phyloP scores from a whole-genome alignment of 2,797 vertebrate species.

The Sarcophilus harrisii region DNA sequence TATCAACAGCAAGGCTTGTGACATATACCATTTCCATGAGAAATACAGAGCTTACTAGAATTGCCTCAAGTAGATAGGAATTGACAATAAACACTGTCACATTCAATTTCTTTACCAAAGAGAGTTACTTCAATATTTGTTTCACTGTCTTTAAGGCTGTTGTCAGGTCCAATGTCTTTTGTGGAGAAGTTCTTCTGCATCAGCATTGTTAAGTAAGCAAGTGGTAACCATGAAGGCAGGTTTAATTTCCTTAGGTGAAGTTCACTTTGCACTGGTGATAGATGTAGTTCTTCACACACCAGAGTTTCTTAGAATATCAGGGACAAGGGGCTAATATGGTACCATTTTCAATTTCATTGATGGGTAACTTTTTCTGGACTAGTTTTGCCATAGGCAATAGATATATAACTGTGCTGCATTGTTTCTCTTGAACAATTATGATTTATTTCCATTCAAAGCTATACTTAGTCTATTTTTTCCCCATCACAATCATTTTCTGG shows the following conservation, averaged over 20 bases:
- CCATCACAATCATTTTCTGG: neutral
- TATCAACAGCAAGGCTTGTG: neutral
- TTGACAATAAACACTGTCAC: conserved; percentile 3
- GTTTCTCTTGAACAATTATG: conserved; percentile 6
- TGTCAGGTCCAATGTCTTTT: neutral
- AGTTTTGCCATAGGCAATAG: neutral
- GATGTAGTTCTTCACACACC: neutral
- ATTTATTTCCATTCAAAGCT: neutral
- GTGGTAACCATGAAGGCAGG: neutral
- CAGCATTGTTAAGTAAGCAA: neutral
- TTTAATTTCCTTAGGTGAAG: neutral
- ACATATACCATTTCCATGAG: neutral
- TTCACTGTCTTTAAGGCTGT: neutral
- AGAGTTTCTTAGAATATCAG: neutral
- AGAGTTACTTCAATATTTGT: neutral
- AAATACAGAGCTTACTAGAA: neutral
- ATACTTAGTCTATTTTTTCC: neutral
- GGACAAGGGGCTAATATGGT: neutral
- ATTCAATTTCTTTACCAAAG: conserved; percentile 8
- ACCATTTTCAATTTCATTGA: neutral
- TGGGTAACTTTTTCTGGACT: neutral
- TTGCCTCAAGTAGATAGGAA: neutral
- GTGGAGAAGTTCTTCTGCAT: neutral
- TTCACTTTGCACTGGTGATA: neutral
- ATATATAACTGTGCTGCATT: neutral